A percentile compares a stretch with the other conserved stretches of the same genome.
phyloP scores from a whole-genome alignment of 2,888 invertebrate genomes.

The Eutolmus rufibarbis region DNA sequence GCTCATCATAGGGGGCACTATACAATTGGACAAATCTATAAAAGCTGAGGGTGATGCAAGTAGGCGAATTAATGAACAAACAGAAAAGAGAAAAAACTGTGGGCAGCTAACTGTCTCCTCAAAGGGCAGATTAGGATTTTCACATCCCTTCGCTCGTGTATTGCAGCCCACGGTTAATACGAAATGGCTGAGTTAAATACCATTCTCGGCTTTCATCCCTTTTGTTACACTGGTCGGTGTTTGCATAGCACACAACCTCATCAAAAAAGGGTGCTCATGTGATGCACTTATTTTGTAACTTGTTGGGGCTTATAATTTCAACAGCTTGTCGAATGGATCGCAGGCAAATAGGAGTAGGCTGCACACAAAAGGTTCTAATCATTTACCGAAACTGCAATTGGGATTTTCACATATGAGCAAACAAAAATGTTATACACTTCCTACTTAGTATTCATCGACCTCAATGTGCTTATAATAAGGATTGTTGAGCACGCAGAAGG shows the following conservation, averaged over 20 bases:
- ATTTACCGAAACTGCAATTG: background rate
- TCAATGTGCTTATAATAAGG: conserved; percentile 7
- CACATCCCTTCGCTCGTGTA: background rate
- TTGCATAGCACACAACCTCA: conserved; percentile 17
- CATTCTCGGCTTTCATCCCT: conserved; percentile 38
- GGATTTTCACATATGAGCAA: conserved; percentile 39
- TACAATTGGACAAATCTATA: background rate
- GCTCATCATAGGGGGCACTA: background rate
- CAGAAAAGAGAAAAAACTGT: background rate
- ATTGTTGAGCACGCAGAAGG: background rate
- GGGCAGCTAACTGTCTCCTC: conserved; percentile 23
- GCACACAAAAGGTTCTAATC: conserved; percentile 5
- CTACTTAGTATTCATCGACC: conserved; percentile 12
- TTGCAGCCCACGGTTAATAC: background rate
- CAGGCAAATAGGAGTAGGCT: background rate
- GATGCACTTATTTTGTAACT: conserved; percentile 38
- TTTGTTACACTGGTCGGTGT: conserved; percentile 18
- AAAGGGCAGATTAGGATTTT: conserved; percentile 24
- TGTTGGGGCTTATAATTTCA: conserved; percentile 32
- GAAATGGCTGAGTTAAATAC: conserved; percentile 37
- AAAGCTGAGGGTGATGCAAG: background rate
- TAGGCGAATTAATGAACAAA: background rate
- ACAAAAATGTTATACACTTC: conserved; percentile 13
- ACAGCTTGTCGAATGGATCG: conserved; percentile 32
- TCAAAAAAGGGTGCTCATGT: conserved; percentile 21